Base-by-base conservation (phyloP, 2,797 vertebrate genomes). In the Enteromius unitaeniatus region DNA sequence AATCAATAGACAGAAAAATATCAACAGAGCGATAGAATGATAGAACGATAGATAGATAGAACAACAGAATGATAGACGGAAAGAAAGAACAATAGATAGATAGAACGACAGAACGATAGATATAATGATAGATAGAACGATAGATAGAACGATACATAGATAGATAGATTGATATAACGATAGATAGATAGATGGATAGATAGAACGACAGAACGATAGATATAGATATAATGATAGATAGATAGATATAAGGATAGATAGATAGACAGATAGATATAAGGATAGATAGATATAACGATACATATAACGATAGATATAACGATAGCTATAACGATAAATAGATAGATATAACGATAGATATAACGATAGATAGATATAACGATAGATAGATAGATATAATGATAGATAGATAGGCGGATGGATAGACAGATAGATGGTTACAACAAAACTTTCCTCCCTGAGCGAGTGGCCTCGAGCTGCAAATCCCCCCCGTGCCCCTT, bases 401-500 rank as follows among this genome's bases (percentile, higher is more conserved):
- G 11, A 62, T 1, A 28, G 2, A 62, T 0, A 15, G 13, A 28
- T 0, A 62, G 60, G 28, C 0, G 15, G 26, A 62, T 1, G 1
- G 47, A 62, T 1, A 7, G 60, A 28, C 6, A 31, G n/a, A 34
- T 28, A 49, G 45, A 47, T 14, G 14, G 11, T 1, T 17, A 49
- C 31, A 15, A 49, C 31, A 15, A 74, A 69, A 77, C 49, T 6
- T 34, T 34, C 6, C 49, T 23, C 49, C 72, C 40, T 14, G 8
- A 69, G 47, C 9, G 13, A 55, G 26, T 60, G 6, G 34, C 45
- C 34, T 75, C 23, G 60, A 78, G 77, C 85, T 55, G 45, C 78
- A 77, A 74, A 81, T 55, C 73, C 68, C 55, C 53, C 72, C 62
- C 53, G 8, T 81, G 37, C 47, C 78, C 67, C 58, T 79, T 84